A percentile compares a stretch with the other conserved stretches of the same genome.
Conservation (phyloP, 2,888 invertebrate genomes). For the Fragum whitleyi region DNA sequence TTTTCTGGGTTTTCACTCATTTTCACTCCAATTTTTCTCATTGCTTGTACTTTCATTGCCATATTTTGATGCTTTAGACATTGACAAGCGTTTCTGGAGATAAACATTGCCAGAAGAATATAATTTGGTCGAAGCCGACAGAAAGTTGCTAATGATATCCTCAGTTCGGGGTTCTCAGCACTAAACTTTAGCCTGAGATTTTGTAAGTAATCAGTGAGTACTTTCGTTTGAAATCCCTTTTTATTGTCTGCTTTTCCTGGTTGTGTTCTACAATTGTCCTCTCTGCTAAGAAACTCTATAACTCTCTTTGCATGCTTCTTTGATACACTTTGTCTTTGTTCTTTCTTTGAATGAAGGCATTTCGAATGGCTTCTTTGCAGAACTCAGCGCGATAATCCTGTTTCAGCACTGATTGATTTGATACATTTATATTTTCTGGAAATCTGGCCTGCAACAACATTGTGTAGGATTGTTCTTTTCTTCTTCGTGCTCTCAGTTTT, state of each 20-base stretch:
- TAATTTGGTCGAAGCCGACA: slow-evolving; percentile 40
- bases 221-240: slow-evolving; percentile 39
- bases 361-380: background rate
- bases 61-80: slow-evolving; percentile 64
- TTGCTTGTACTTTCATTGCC: slow-evolving; percentile 43
- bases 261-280: slow-evolving; percentile 45
- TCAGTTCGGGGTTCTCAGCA: slow-evolving; percentile 47
- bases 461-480: slow-evolving; percentile 7
- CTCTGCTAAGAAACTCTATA: slow-evolving; percentile 33
- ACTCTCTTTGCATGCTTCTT: slow-evolving; percentile 5
- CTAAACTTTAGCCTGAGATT: slow-evolving; percentile 47
- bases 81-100: slow-evolving; percentile 51
- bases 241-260: slow-evolving; percentile 58
- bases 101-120: slow-evolving; percentile 32
- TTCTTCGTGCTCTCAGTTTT: background rate
- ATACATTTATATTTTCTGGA: slow-evolving; percentile 27
- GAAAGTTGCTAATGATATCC: slow-evolving; percentile 55
- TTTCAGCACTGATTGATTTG: background rate
- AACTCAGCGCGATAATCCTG: background rate
- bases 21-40: slow-evolving; percentile 43
- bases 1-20: slow-evolving; percentile 57
- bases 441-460: slow-evolving; percentile 12
- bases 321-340: slow-evolving; percentile 16
- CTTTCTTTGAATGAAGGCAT: background rate
- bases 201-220: slow-evolving; percentile 51